A percentile compares a stretch with the other conserved stretches of the same genome.
Conservation (phyloP, 1,140 invertebrate species). For the Bombus soroeensis region DNA sequence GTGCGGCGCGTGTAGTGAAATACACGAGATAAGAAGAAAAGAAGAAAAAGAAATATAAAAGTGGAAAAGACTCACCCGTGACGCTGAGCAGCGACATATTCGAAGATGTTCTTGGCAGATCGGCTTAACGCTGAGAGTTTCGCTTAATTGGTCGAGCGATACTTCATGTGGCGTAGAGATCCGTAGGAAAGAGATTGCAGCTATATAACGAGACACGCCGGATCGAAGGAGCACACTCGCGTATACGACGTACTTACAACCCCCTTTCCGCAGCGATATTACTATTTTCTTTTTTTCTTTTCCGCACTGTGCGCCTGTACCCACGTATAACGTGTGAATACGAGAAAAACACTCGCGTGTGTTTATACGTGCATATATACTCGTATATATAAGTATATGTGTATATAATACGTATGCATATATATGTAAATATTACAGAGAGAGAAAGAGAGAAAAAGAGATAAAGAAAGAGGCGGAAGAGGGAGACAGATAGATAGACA, state of each 20-base stretch:
- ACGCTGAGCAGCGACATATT: constrained; percentile 79
- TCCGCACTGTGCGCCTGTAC: constrained; percentile 45
- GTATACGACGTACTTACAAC: constrained; percentile 41
- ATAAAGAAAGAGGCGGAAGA: neutral
- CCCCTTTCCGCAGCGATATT: constrained; percentile 40
- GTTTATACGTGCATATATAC: constrained; percentile 18
- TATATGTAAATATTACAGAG: constrained; percentile 43
- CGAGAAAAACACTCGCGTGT: constrained; percentile 38
- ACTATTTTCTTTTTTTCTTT: constrained; percentile 23
- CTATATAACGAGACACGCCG: constrained; percentile 59
- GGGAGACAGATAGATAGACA: constrained; percentile 11
- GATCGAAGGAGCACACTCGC: constrained; percentile 58
- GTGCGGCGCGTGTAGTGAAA: neutral
- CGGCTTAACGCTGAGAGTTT: constrained; percentile 57
- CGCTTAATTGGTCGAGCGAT: constrained; percentile 57
- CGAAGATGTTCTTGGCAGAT: constrained; percentile 52
- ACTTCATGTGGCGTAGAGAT: constrained; percentile 59
- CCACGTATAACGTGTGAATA: constrained; percentile 40
- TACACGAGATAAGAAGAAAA: neutral
- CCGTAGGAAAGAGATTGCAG: constrained; percentile 54
- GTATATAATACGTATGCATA: constrained; percentile 43
- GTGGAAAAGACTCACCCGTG: constrained; percentile 68
- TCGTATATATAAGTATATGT: constrained; percentile 20
- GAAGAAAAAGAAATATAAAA: neutral
- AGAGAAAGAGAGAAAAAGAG: constrained; percentile 28